phyloP scores from a whole-genome alignment of 2,797 vertebrate genomes.

The Anabacerthia variegaticeps region DNA sequence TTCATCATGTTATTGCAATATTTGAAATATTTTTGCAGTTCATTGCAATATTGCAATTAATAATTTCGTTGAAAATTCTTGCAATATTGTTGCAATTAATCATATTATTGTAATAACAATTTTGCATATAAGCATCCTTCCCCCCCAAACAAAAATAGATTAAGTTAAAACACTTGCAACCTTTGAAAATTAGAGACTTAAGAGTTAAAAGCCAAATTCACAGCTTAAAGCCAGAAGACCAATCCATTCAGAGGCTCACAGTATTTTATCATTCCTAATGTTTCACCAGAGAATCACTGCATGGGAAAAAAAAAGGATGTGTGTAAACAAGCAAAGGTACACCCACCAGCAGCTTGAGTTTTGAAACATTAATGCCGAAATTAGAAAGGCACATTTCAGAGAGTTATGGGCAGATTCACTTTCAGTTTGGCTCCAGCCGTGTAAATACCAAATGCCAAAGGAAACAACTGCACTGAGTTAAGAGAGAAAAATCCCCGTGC shows the following conservation, averaged over 20 bases:
- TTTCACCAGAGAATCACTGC: background rate
- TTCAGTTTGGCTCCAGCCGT: constrained; percentile 32
- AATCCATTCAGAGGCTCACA: background rate
- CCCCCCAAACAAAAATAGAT: background rate
- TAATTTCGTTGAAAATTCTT: background rate
- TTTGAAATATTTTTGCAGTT: background rate
- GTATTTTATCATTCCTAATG: background rate
- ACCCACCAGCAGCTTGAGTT: constrained; percentile 11
- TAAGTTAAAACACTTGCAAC: background rate
- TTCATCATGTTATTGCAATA: background rate
- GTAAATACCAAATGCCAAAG: constrained; percentile 37
- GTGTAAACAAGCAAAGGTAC: constrained; percentile 1
- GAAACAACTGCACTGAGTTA: background rate
- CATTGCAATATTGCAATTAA: background rate
- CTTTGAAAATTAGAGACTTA: background rate
- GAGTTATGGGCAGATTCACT: constrained; percentile 24
- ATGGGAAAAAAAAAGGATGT: rapidly evolving
- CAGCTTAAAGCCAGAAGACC: background rate
- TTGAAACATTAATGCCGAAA: constrained; percentile 45
- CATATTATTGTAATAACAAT: background rate
- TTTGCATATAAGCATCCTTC: background rate
- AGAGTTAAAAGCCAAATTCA: background rate
- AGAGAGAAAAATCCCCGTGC: background rate
- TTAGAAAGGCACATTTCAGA: constrained; percentile 21
- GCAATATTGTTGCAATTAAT: background rate